Conservation (phyloP, 2,797 vertebrate genomes). For the Coendou prehensilis region DNA sequence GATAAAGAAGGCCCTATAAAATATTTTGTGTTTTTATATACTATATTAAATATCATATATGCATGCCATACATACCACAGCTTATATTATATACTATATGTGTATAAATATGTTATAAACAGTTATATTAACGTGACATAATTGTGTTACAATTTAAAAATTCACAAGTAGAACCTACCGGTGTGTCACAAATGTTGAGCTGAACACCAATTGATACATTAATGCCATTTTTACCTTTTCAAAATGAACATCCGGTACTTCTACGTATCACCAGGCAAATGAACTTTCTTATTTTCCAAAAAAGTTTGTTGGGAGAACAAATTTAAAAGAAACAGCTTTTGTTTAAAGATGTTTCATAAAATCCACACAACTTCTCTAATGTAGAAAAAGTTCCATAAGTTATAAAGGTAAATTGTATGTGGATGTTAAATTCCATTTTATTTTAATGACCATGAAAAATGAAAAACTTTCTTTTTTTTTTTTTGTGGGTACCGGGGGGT, state of each 20-base stretch:
- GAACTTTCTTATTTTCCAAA: conserved; percentile 41
- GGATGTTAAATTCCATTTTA: conserved; percentile 23
- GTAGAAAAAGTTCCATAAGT: background rate
- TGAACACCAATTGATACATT: background rate
- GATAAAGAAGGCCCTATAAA: background rate
- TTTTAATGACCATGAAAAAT: conserved; percentile 46
- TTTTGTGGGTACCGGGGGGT: no score
- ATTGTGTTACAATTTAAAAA: conserved; percentile 61
- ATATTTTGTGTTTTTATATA: background rate
- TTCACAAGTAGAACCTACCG: background rate
- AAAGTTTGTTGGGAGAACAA: conserved; percentile 41
- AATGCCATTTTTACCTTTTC: conserved; percentile 16
- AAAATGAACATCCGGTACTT: conserved; percentile 38
- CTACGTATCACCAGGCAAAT: background rate
- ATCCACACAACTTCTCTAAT: background rate
- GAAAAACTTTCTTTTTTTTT: background rate
- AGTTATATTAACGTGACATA: background rate
- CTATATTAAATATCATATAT: background rate
- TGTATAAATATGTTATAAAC: conserved; percentile 35
- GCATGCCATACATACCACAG: background rate
- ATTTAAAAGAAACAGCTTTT: conserved; percentile 51
- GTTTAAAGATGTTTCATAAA: conserved; percentile 29
- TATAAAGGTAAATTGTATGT: background rate
- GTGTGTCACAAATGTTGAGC: background rate
- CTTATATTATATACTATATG: background rate